Evolutionary conservation across 2,113 vertebrate genomes (phyloP).

Genomic region (Eonycteris spelaea): DNA sequence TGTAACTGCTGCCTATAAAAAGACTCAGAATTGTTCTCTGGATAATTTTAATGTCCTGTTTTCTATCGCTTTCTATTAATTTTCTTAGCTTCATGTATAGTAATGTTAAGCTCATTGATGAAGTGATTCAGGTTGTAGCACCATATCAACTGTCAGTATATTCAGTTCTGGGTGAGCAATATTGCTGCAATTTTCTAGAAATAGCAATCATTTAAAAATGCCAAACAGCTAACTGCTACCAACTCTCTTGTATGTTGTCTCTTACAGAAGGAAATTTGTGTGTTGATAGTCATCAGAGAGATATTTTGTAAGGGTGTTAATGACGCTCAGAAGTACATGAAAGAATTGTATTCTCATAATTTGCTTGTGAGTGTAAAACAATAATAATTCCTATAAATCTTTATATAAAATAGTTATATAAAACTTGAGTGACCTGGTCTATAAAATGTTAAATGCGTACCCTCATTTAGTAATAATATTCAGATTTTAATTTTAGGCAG

Average conservation of each 20-base stretch:
- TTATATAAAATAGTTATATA: too few species aligned
- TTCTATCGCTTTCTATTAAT: slow-evolving; percentile 83
- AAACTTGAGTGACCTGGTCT: slow-evolving; percentile 51
- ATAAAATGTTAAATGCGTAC: slow-evolving; percentile 34
- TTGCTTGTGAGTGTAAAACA: slow-evolving; percentile 73
- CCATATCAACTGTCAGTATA: slow-evolving; percentile 77
- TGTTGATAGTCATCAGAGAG: slow-evolving; percentile 81
- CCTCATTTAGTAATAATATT: slow-evolving; percentile 48
- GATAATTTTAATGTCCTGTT: slow-evolving; percentile 68
- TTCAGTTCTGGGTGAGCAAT: slow-evolving; percentile 75
- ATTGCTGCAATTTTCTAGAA: slow-evolving; percentile 71
- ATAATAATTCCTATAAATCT: slow-evolving; percentile 55
- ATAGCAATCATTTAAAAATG: slow-evolving; percentile 79
- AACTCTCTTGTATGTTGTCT: slow-evolving; percentile 78
- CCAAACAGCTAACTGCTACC: slow-evolving; percentile 70
- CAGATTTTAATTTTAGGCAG: slow-evolving; percentile 55
- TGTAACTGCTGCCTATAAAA: slow-evolving; percentile 80
- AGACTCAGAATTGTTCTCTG: slow-evolving; percentile 72
- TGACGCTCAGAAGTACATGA: slow-evolving; percentile 78
- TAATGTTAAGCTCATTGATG: slow-evolving; percentile 79
- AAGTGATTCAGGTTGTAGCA: slow-evolving; percentile 79
- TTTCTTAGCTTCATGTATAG: slow-evolving; percentile 87
- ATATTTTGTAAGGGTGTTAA: slow-evolving; percentile 81
- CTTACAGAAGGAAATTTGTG: slow-evolving; percentile 77
- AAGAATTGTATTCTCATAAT: slow-evolving; percentile 76